Conservation (phyloP, 2,888 invertebrate species). For the Melinaea marsaeus region DNA sequence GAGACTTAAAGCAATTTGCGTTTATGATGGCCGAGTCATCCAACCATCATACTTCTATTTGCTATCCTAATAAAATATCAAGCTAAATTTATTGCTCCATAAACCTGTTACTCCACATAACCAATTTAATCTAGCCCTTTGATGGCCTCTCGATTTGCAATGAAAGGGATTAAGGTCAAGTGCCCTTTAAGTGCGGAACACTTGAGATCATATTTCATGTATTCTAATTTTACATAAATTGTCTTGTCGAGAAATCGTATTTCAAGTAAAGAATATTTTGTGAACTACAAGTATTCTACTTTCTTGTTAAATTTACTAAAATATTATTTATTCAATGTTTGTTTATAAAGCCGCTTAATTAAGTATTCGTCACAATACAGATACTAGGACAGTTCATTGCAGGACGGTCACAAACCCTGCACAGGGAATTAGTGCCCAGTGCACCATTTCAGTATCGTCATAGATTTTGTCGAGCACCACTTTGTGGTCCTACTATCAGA, state of each 20-base stretch:
- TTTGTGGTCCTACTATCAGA: no score
- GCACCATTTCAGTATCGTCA: no score
- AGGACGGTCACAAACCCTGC: no score
- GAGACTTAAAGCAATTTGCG: slow-evolving; percentile 45
- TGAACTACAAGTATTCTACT: no score
- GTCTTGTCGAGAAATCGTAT: neutral
- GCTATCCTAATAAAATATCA: slow-evolving; percentile 60
- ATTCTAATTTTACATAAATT: slow-evolving; percentile 5
- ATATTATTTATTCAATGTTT: no score
- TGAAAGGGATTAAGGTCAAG: slow-evolving; percentile 35
- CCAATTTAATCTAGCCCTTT: slow-evolving; percentile 59
- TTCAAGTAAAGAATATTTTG: no score
- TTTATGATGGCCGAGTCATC: slow-evolving; percentile 45
- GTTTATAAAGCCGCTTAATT: no score
- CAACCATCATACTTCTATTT: slow-evolving; percentile 49
- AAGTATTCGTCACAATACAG: no score
- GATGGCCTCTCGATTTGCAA: slow-evolving; percentile 36
- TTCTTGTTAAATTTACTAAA: no score
- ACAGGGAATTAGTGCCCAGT: no score
- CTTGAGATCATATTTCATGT: slow-evolving; percentile 5
- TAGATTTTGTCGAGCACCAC: no score
- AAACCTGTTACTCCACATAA: slow-evolving; percentile 65
- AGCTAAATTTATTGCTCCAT: slow-evolving; percentile 58
- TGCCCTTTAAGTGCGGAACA: slow-evolving; percentile 2
- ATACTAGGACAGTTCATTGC: no score